Evolutionary conservation across 2,888 invertebrate species (phyloP), one percentile per base, ranked within the genome.

Genomic region (Mythimna vitellina): DNA sequence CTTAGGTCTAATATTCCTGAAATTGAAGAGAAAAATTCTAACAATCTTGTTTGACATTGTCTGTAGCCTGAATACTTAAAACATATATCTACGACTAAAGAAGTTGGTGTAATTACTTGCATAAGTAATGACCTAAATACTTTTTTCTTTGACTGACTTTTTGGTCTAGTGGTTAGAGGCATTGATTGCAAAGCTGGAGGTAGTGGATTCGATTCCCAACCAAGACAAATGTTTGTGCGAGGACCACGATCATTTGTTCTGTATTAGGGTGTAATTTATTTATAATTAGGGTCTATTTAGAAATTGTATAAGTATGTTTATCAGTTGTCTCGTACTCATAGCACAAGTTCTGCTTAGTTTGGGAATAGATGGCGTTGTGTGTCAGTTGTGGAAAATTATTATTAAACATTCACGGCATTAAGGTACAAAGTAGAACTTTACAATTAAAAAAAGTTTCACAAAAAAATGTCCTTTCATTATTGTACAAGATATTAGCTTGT

Each of bases 401-500:
- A 35, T 35, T 57, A 7, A 53, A 53, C 20, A 32, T 53, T 46
- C 14, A 54, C 35, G 22, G 14, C 4, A 7, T 29, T 2, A 17
- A 38, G n/a, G 25, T 29, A 46, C 1, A 46, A 42, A 5, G 10
- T 8, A 53, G 17, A 38, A 62, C 8, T 17, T 46, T 17, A n/a
- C 17, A 60, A 49, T 29, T 22, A 65, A 12, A 51, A 68, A n/a
- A 57, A 54, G 6, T 14, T 5, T 51, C 25, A 56, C 17, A 49
- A 17, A 61, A 67, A 69, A 46, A 51, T 29, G 20, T 25, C 22
- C 51, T 46, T 49, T 29, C 61, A 70, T 65, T 60, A 69, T 63
- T 70, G 54, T 69, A 72, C 65, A 69, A 69, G 42, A 71, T 60
- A 78, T 81, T 76, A 76, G 67, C 73, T 73, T 73, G 69, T 38